phyloP scores from a whole-genome alignment of 2,797 vertebrate genomes.

The Poeciliopsis presidionis region DNA sequence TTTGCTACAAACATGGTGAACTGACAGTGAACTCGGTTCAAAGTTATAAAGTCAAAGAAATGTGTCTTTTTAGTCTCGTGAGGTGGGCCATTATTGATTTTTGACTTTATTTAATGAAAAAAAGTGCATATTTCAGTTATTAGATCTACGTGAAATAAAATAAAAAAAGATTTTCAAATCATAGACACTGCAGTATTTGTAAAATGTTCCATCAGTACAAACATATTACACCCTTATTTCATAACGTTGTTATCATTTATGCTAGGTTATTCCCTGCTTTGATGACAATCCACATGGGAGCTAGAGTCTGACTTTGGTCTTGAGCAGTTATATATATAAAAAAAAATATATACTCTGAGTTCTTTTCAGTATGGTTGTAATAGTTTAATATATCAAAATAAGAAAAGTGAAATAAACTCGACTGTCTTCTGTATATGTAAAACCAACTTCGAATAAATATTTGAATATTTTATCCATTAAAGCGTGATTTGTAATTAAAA shows the following conservation, averaged over 20 bases:
- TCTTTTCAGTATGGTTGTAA: neutral
- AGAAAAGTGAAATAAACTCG: neutral
- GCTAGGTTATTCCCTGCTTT: neutral
- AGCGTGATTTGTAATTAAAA: neutral
- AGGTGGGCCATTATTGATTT: neutral
- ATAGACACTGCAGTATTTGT: neutral
- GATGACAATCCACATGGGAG: neutral
- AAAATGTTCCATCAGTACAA: neutral
- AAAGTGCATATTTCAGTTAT: neutral
- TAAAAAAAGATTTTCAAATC: neutral
- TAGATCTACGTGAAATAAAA: neutral
- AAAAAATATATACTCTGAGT: neutral
- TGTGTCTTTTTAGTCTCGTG: neutral
- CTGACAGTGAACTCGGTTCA: conserved; percentile 14
- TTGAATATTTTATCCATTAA: neutral
- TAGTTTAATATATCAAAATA: neutral
- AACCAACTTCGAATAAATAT: neutral
- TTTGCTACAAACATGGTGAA: conserved; percentile 17
- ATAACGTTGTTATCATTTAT: neutral
- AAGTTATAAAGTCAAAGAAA: conserved; percentile 20
- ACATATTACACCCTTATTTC: neutral
- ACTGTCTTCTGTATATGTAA: neutral
- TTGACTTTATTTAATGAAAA: neutral
- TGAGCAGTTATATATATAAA: neutral
- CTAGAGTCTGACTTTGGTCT: neutral